Evolutionary conservation across 2,113 vertebrate species (phyloP).

Genomic region (Gnathonemus longibarbis): DNA sequence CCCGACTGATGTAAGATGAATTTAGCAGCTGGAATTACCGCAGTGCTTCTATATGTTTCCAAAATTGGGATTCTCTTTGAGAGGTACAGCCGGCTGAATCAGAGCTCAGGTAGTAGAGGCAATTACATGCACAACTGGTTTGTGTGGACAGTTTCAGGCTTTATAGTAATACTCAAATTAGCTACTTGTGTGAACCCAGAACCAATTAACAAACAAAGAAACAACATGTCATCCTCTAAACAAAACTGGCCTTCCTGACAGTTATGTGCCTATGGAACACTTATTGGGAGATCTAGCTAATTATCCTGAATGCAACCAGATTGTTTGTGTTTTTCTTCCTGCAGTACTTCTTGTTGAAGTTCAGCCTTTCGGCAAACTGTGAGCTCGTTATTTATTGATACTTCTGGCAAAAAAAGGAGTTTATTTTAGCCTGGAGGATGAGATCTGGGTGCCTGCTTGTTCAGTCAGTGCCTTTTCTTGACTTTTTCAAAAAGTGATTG

Average conservation of each 20-base stretch:
- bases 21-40: neutral
- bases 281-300: neutral
- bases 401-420: neutral
- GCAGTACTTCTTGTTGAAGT: neutral
- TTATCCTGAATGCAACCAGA: neutral
- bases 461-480: neutral
- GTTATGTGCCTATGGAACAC: neutral
- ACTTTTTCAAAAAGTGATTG: neutral
- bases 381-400: neutral
- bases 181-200: neutral
- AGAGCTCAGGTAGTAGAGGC: neutral
- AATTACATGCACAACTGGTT: neutral
- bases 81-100: neutral
- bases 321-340: neutral
- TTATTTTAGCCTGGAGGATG: neutral
- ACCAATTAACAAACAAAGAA: conserved; percentile 8
- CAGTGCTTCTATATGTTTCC: neutral
- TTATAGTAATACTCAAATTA: neutral
- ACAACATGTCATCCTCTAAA: neutral
- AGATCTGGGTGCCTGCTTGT: neutral
- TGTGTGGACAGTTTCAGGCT: neutral
- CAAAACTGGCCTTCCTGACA: conserved; percentile 1
- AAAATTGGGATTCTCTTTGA: neutral
- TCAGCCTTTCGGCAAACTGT: neutral
- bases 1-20: neutral